A percentile compares a stretch with the other conserved stretches of the same genome.
These are phyloP conservation scores for Morelia viridis DNA, from an alignment of 2,797 vertebrate genomes.

Conservation along the genomic window DNA sequence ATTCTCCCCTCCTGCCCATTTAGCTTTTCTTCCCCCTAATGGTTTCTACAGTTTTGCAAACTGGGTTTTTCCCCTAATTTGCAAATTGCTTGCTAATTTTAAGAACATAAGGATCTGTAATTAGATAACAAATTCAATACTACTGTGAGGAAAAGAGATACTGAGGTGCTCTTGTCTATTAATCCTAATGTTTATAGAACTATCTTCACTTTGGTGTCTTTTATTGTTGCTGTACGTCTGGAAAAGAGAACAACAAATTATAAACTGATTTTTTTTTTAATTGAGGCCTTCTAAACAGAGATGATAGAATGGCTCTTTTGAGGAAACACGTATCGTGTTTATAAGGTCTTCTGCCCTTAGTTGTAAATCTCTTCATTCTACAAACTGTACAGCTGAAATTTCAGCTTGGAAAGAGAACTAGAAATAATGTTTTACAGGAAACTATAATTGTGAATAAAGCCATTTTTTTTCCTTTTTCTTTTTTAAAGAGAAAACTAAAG, in stretches of 20 bases:
- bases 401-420: neutral
- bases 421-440: conserved; percentile 48
- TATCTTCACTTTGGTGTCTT: neutral
- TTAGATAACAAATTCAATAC: neutral
- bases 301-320: conserved; percentile 37
- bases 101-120: neutral
- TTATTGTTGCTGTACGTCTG: neutral
- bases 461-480: neutral
- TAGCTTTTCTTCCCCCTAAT: neutral
- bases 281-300: conserved; percentile 14
- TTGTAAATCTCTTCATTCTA: conserved; percentile 35
- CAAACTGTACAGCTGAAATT: neutral
- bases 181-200: conserved; percentile 4
- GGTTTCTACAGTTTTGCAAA: neutral
- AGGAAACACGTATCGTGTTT: conserved; percentile 24
- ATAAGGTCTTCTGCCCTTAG: neutral
- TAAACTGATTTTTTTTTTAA: conserved; percentile 18
- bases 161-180: neutral
- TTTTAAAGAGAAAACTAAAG: neutral
- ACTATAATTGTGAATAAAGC: conserved; percentile 56
- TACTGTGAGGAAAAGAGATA: neutral
- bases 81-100: neutral
- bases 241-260: conserved; percentile 41
- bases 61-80: neutral
- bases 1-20: neutral